These are phyloP conservation scores for Pollachius pollachius DNA, from an alignment of 2,113 vertebrate species.

Conservation along the genomic window DNA sequence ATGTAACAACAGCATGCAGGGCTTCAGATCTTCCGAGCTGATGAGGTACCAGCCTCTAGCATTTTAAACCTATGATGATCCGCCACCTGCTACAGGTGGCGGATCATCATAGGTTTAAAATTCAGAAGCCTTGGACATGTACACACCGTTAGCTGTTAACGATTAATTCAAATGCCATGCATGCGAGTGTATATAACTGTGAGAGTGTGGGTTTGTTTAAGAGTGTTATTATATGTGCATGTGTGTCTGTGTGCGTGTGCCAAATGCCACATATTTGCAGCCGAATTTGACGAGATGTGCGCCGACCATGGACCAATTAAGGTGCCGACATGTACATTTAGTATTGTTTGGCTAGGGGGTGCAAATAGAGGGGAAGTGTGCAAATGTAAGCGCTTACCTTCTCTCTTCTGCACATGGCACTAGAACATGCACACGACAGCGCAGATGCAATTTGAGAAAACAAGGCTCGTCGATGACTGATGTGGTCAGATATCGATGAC, in stretches of 20 bases:
- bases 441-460: constrained; percentile 29
- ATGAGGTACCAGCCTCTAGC: too few species aligned
- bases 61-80: too few species aligned
- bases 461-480: constrained; percentile 21
- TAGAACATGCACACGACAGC: background rate
- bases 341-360: background rate
- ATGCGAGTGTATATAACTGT: too few species aligned
- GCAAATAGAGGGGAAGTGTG: background rate
- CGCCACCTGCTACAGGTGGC: too few species aligned
- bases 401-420: too few species aligned
- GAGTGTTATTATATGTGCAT: constrained; percentile 9
- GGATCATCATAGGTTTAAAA: too few species aligned
- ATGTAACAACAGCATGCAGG: too few species aligned
- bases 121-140: too few species aligned
- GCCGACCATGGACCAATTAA: too few species aligned
- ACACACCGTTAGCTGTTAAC: too few species aligned
- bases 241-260: constrained; percentile 8
- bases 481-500: background rate
- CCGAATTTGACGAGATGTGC: background rate
- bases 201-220: background rate
- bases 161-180: too few species aligned
- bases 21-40: too few species aligned
- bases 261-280: background rate
- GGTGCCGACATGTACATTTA: background rate
- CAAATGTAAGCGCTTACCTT: background rate